These are phyloP conservation scores for Lutraria rhynchaena DNA, from an alignment of 1,140 invertebrate species.

Conservation along the genomic window DNA sequence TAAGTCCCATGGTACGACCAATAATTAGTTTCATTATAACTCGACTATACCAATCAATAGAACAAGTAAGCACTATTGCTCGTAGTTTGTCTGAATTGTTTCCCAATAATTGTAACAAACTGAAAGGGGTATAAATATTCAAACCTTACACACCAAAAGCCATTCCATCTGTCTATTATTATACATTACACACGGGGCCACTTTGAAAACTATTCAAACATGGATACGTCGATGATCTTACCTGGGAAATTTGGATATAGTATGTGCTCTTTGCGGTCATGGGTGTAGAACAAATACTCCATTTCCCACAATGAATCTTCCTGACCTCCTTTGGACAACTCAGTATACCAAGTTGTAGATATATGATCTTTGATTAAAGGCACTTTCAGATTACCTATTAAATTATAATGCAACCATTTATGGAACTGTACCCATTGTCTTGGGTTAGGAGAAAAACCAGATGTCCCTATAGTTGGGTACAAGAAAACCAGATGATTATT, in stretches of 20 bases:
- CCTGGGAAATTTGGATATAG: constrained; percentile 56
- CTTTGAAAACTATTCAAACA: too few relatives aligned
- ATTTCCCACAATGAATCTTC: constrained; percentile 54
- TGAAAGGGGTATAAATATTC: too few relatives aligned
- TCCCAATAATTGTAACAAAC: too few relatives aligned
- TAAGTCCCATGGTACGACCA: too few relatives aligned
- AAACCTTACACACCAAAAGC: too few relatives aligned
- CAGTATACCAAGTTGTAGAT: constrained; percentile 22
- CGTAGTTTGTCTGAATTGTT: too few relatives aligned
- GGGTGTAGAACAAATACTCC: constrained; percentile 36
- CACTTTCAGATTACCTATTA: neutral
- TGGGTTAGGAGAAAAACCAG: constrained; percentile 49
- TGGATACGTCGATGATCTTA: too few relatives aligned
- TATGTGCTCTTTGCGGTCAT: constrained; percentile 10
- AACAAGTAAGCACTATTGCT: too few relatives aligned
- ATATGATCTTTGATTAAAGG: constrained; percentile 19
- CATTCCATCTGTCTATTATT: too few relatives aligned
- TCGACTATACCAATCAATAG: too few relatives aligned
- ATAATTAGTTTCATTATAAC: too few relatives aligned
- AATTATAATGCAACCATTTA: neutral
- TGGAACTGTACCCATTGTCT: constrained; percentile 34
- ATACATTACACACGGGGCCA: too few relatives aligned
- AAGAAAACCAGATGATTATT: constrained; percentile 15
- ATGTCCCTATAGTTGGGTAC: constrained; percentile 49
- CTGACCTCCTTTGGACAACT: neutral